phyloP scores from a whole-genome alignment of 64 coral and sea anemone species.

The Pocillopora damicornis region DNA sequence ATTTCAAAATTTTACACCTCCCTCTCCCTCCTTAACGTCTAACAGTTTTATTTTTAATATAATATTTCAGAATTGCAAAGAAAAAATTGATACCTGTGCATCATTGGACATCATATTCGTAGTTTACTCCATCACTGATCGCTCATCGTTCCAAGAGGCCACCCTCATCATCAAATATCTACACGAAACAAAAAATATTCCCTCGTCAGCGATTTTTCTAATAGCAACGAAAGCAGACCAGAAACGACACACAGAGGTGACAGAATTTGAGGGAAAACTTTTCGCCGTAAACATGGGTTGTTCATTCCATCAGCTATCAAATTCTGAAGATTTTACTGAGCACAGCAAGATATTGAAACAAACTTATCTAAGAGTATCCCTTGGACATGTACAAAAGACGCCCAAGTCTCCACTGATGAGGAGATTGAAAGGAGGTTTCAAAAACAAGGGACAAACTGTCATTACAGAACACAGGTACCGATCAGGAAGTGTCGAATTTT shows the following conservation, averaged over 20 bases:
- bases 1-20: too few relatives aligned
- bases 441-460: conserved; percentile 14
- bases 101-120: conserved; percentile 30
- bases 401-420: conserved; percentile 27
- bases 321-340: conserved; percentile 28
- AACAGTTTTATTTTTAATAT: background rate
- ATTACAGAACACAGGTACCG: background rate
- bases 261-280: conserved; percentile 37
- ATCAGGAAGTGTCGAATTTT: conserved; percentile 31
- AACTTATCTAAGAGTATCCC: background rate
- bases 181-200: conserved; percentile 31
- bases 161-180: conserved; percentile 41
- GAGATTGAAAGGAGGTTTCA: conserved; percentile 7
- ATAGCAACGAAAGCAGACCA: conserved; percentile 46
- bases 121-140: conserved; percentile 52
- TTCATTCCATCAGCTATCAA: conserved; percentile 24
- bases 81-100: conserved; percentile 46
- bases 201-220: conserved; percentile 34
- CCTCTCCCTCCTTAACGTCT: background rate
- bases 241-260: conserved; percentile 21
- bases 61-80: conserved; percentile 35
- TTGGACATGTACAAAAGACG: background rate
- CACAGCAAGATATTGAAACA: conserved; percentile 32
- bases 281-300: conserved; percentile 43
- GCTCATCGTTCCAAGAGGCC: conserved; percentile 48